Conservation (phyloP, 1,140 invertebrate species). For the Drosophila sulfurigaster region DNA sequence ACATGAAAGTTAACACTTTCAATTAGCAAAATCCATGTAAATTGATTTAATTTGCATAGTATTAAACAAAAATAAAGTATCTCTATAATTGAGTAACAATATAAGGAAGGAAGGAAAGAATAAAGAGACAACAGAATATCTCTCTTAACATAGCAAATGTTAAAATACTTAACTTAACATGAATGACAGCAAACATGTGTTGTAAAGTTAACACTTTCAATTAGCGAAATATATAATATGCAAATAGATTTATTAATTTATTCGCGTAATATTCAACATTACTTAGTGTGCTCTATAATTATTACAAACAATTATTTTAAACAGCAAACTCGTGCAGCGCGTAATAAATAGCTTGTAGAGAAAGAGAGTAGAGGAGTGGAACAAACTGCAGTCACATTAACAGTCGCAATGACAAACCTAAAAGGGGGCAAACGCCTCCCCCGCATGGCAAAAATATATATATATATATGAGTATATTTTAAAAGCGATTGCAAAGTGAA, state of each 20-base stretch:
- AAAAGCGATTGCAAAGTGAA: conserved; percentile 45
- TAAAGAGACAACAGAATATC: no score
- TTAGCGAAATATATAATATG: neutral
- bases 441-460: conserved; percentile 7
- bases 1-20: no score
- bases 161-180: neutral
- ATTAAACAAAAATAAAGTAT: no score
- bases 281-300: neutral
- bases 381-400: conserved; percentile 4
- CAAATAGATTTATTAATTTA: neutral
- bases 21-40: no score
- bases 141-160: neutral
- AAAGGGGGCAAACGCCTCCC: conserved; percentile 9
- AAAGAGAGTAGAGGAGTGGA: neutral
- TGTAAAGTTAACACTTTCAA: neutral
- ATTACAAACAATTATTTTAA: neutral
- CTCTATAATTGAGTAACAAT: no score
- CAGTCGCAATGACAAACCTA: conserved; percentile 5
- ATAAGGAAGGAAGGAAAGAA: no score
- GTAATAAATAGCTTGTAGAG: neutral
- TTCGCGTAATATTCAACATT: neutral
- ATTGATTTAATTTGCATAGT: no score
- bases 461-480: conserved; percentile 30
- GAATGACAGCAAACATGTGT: neutral
- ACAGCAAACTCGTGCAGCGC: neutral